Evolutionary conservation across 1,140 invertebrate species (phyloP).

Genomic region (Pemphigus obesinymphae): DNA sequence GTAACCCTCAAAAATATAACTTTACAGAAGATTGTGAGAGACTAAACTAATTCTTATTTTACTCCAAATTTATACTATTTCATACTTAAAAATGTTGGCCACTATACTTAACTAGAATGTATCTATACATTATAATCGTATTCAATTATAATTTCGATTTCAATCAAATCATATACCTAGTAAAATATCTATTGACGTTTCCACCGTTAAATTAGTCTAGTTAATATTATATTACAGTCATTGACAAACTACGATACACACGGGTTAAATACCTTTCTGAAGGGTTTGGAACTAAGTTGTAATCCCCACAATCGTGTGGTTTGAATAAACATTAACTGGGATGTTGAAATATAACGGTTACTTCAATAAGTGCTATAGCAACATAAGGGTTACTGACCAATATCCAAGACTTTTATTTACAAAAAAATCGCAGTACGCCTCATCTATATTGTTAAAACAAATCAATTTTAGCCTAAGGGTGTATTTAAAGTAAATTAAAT

Average conservation of each 20-base stretch:
- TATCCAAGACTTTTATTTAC: not conserved
- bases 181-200: no score
- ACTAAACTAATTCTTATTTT: no score
- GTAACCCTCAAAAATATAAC: no score
- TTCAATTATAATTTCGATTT: no score
- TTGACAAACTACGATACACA: not conserved
- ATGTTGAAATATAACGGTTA: not conserved
- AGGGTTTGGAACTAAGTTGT: not conserved
- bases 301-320: not conserved
- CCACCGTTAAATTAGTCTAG: no score
- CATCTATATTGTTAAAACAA: not conserved
- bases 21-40: no score
- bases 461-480: no score
- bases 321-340: not conserved
- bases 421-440: not conserved
- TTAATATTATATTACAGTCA: not conserved
- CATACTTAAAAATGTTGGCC: no score
- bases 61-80: no score
- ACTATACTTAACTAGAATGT: no score
- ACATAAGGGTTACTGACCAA: not conserved
- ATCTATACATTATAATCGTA: no score
- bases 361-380: not conserved
- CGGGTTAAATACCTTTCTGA: not conserved
- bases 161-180: no score
- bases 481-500: not conserved